Evolutionary conservation across 2,797 vertebrate genomes (phyloP).

Genomic region (Scolopax bukidnonensis): DNA sequence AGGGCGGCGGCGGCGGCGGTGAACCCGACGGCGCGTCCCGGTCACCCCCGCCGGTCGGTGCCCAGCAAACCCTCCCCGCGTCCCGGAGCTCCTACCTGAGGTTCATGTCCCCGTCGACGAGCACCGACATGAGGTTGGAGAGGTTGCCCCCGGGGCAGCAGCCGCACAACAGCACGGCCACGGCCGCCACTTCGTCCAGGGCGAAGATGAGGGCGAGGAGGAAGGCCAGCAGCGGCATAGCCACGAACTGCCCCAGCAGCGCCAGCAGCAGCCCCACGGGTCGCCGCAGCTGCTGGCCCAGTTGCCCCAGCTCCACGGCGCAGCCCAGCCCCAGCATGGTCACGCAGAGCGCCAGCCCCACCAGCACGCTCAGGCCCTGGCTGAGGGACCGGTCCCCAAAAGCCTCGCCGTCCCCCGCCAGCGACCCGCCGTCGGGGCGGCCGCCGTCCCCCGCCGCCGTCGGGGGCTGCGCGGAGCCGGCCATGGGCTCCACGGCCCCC

Average conservation of each 20-base stretch:
- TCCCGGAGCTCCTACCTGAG: conserved; percentile 97
- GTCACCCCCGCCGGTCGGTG: neutral
- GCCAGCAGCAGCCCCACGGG: conserved; percentile 90
- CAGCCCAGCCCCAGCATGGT: conserved; percentile 97
- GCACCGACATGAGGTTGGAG: conserved; percentile 94
- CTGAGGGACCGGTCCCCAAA: conserved; percentile 81
- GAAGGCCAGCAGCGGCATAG: conserved; percentile 95
- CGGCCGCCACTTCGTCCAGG: conserved; percentile 91
- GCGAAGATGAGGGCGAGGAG: conserved; percentile 89
- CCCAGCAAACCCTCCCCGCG: no score
- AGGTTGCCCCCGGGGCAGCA: conserved; percentile 97
- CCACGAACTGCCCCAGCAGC: conserved; percentile 91
- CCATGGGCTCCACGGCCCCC: neutral
- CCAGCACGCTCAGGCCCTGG: conserved; percentile 91
- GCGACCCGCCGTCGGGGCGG: neutral
- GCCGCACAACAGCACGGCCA: conserved; percentile 95
- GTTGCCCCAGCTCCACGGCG: conserved; percentile 90
- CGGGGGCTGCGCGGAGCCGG: neutral
- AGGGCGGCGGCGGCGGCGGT: neutral
- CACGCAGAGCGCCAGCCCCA: conserved; percentile 91
- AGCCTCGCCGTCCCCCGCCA: neutral
- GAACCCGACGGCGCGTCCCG: neutral
- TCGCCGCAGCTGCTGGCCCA: conserved; percentile 90
- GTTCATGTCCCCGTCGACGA: conserved; percentile 95
- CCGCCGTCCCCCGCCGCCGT: neutral